These are phyloP conservation scores for Pelusios castaneus DNA, from an alignment of 2,113 vertebrate species.

Conservation along the genomic window DNA sequence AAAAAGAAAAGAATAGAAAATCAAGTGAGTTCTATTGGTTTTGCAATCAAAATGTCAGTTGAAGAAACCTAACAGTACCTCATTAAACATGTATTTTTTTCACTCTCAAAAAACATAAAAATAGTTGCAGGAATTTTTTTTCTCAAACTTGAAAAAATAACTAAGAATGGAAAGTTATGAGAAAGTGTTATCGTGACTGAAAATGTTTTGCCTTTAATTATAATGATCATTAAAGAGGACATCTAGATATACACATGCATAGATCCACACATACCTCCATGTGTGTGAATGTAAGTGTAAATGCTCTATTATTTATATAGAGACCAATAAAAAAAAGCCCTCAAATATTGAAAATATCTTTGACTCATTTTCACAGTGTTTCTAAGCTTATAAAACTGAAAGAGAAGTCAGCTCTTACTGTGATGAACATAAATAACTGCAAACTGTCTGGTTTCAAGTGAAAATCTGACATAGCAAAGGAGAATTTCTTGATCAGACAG, in stretches of 20 bases:
- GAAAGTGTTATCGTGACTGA: background rate
- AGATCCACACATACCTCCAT: accelerated
- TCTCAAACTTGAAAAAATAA: background rate
- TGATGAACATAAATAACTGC: background rate
- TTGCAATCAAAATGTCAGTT: background rate
- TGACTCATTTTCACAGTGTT: background rate
- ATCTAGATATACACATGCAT: background rate
- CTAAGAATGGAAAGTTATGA: background rate
- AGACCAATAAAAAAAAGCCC: background rate
- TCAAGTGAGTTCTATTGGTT: background rate
- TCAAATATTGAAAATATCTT: background rate
- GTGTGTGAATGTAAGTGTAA: background rate
- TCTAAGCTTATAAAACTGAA: background rate
- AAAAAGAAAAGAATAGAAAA: background rate
- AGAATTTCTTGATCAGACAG: background rate
- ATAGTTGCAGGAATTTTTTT: background rate
- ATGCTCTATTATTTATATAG: background rate
- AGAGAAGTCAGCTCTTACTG: background rate
- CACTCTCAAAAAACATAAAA: background rate
- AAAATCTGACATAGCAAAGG: background rate
- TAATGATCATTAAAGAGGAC: background rate
- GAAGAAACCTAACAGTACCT: background rate
- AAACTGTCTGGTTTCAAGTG: background rate
- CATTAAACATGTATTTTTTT: background rate
- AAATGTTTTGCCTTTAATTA: background rate